phyloP scores from a whole-genome alignment of 37 sponge, comb jelly and placozoan genomes.

The Dysidea cf. avara region DNA sequence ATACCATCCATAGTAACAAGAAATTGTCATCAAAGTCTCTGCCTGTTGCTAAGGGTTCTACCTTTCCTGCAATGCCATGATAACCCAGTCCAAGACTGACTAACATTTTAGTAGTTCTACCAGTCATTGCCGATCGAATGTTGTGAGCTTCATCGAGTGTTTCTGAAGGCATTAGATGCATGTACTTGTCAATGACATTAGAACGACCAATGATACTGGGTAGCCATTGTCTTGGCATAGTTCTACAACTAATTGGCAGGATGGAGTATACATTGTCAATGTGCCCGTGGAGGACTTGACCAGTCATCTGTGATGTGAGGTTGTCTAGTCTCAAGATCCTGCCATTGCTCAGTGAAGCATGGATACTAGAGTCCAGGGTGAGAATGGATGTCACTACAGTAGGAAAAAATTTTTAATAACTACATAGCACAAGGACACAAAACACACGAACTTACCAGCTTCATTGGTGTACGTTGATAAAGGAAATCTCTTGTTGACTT shows the following conservation, averaged over 20 bases:
- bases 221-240: constrained; percentile 68
- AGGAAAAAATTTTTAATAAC: too few relatives aligned
- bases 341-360: constrained; percentile 28
- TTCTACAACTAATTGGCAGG: constrained; percentile 47
- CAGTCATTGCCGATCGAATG: constrained; percentile 49
- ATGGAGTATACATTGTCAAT: constrained; percentile 26
- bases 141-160: constrained; percentile 34
- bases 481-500: too few relatives aligned
- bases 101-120: constrained; percentile 35
- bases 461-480: too few relatives aligned
- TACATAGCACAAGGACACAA: too few relatives aligned
- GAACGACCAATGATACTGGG: constrained; percentile 74
- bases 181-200: constrained; percentile 64
- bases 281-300: constrained; percentile 46
- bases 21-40: constrained; percentile 47
- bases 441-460: too few relatives aligned
- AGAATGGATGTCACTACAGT: constrained; percentile 29
- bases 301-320: background rate
- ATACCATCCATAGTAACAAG: constrained; percentile 50
- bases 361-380: constrained; percentile 33
- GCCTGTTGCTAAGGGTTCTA: constrained; percentile 46
- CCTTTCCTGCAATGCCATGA: constrained; percentile 53
- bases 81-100: constrained; percentile 62
- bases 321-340: constrained; percentile 20
- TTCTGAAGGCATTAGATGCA: constrained; percentile 20